Percentiles rank a stretch among this genome's conserved stretches.
Conservation (phyloP, 2,888 invertebrate species). For the Macaria notata region DNA sequence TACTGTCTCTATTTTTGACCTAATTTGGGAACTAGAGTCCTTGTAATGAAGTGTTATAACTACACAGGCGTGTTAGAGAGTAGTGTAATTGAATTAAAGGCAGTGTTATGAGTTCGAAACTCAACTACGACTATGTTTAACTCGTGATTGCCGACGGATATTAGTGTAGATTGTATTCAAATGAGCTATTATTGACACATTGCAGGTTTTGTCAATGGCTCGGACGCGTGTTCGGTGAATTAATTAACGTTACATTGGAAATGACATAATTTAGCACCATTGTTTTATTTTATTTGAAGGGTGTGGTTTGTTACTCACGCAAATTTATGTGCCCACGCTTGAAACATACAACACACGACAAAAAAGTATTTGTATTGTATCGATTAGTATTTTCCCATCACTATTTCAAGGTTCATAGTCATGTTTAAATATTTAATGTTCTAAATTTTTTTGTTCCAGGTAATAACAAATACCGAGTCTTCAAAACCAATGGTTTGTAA, state of each 20-base stretch:
- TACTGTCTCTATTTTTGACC: slow-evolving; percentile 1
- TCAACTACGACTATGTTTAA: slow-evolving; percentile 19
- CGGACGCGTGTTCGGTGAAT: slow-evolving; percentile 62
- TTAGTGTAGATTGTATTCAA: slow-evolving; percentile 59
- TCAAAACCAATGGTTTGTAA: slow-evolving; percentile 5
- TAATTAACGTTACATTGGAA: slow-evolving; percentile 68
- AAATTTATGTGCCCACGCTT: no score
- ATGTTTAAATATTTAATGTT: slow-evolving; percentile 14
- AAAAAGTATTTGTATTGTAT: not conserved
- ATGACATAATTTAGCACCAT: slow-evolving; percentile 64
- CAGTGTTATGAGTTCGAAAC: slow-evolving; percentile 28
- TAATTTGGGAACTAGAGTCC: not conserved
- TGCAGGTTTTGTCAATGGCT: slow-evolving; percentile 61
- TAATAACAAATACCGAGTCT: slow-evolving; percentile 29
- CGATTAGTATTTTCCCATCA: slow-evolving; percentile 18
- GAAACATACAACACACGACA: no score
- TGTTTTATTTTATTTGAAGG: slow-evolving; percentile 48
- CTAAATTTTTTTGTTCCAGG: slow-evolving; percentile 43
- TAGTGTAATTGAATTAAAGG: slow-evolving; percentile 37
- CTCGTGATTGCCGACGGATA: slow-evolving; percentile 22
- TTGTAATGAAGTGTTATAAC: slow-evolving; percentile 52
- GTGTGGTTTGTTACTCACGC: slow-evolving; percentile 33
- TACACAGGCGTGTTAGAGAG: slow-evolving; percentile 37
- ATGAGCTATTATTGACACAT: slow-evolving; percentile 60
- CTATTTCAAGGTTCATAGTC: slow-evolving; percentile 7